These are phyloP conservation scores for Steinernema feltiae DNA, from an alignment of 1,140 invertebrate species.

Conservation along the genomic window DNA sequence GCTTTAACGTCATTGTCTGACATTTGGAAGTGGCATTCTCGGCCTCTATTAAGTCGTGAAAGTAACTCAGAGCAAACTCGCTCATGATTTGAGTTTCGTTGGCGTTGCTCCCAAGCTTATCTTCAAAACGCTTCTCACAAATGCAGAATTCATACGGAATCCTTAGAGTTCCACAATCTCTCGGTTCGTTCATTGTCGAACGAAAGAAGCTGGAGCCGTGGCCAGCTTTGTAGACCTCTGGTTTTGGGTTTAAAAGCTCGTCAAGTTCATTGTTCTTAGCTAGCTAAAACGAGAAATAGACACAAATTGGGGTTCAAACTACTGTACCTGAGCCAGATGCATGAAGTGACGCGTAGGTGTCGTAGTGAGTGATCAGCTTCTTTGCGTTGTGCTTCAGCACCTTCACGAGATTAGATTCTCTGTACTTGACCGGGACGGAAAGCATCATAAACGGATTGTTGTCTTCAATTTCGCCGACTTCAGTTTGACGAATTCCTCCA, in stretches of 20 bases:
- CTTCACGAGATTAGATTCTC: slow-evolving; percentile 7
- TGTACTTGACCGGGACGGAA: slow-evolving; percentile 23
- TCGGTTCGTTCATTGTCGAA: neutral
- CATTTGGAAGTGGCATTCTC: neutral
- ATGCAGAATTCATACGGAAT: slow-evolving; percentile 23
- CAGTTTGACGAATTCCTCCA: neutral
- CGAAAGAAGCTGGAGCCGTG: neutral
- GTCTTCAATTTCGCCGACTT: slow-evolving; percentile 22
- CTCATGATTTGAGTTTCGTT: neutral
- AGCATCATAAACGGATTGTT: slow-evolving; percentile 28
- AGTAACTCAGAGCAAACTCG: neutral
- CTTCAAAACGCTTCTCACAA: slow-evolving; percentile 14
- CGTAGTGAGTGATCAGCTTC: slow-evolving; percentile 37
- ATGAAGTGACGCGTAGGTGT: slow-evolving; percentile 27
- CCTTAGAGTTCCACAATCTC: slow-evolving; percentile 20
- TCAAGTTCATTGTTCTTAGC: slow-evolving; percentile 3
- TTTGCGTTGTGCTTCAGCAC: slow-evolving; percentile 22
- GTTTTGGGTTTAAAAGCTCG: neutral
- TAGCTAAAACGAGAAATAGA: slow-evolving; percentile 9
- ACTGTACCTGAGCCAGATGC: slow-evolving; percentile 23
- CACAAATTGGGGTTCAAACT: too few species aligned
- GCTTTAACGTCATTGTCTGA: neutral
- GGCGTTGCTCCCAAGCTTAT: neutral
- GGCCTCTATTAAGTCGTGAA: neutral
- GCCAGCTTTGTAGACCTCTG: neutral